A percentile compares a stretch with the other conserved stretches of the same genome.
phyloP scores from a whole-genome alignment of 2,888 invertebrate species.

The Synergus umbraculus region DNA sequence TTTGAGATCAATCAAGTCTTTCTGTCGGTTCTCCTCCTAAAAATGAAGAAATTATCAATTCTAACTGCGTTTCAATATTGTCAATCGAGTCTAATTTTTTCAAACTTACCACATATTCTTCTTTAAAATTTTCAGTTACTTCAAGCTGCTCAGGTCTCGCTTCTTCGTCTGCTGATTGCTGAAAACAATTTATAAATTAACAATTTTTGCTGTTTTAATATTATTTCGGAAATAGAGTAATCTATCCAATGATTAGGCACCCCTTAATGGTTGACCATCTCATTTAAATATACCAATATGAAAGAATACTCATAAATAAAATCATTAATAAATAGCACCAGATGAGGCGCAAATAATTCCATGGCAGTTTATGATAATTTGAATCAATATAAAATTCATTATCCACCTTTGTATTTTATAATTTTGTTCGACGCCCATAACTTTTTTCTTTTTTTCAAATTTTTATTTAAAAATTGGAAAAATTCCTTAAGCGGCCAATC shows the following conservation, averaged over 20 bases:
- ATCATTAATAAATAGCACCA: too few relatives aligned
- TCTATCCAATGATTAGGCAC: too few relatives aligned
- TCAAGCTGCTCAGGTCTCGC: neutral
- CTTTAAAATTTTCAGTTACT: neutral
- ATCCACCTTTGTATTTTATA: too few relatives aligned
- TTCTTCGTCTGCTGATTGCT: neutral
- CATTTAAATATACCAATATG: too few relatives aligned
- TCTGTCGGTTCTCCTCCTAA: neutral
- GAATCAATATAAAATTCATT: too few relatives aligned
- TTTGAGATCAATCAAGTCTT: neutral
- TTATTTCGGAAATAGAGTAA: too few relatives aligned
- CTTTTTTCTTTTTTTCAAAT: too few relatives aligned
- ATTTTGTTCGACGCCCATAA: too few relatives aligned
- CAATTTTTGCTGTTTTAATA: neutral
- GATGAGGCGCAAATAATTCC: too few relatives aligned
- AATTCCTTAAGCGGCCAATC: constrained; percentile 1
- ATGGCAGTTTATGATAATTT: too few relatives aligned
- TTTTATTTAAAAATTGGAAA: neutral
- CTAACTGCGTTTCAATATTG: neutral
- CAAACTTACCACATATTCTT: neutral
- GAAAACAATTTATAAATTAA: constrained; percentile 25
- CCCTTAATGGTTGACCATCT: too few relatives aligned
- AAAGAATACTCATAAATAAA: too few relatives aligned
- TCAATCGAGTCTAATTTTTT: neutral
- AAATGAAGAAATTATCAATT: neutral